Percentiles rank a stretch among this genome's conserved stretches.
Conservation (phyloP, 2,888 invertebrate species). For the Nomada hirtipes region DNA sequence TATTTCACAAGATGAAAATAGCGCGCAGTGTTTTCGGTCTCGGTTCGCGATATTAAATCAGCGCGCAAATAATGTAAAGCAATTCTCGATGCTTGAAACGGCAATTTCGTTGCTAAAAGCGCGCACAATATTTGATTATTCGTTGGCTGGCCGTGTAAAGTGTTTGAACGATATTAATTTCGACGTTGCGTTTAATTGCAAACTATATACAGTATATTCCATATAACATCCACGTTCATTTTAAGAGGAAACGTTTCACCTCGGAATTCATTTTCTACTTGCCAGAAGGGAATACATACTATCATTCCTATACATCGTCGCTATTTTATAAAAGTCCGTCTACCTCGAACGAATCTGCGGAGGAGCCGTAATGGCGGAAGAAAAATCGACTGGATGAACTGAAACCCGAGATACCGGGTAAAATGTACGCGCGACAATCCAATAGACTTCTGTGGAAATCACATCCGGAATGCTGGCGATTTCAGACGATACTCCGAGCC, state of each 20-base stretch:
- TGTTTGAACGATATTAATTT: constrained; percentile 44
- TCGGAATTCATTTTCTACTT: no score
- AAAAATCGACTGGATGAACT: neutral
- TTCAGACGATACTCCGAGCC: constrained; percentile 2
- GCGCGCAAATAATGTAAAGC: constrained; percentile 16
- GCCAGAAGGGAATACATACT: neutral
- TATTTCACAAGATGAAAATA: neutral
- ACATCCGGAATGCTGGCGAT: constrained; percentile 21
- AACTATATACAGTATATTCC: constrained; percentile 16
- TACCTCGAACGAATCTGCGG: neutral
- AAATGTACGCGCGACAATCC: neutral
- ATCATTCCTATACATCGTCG: neutral
- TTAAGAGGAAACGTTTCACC: neutral
- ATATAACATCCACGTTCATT: neutral
- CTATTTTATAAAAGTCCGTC: no score
- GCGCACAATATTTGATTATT: constrained; percentile 27
- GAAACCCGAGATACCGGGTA: neutral
- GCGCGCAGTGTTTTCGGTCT: neutral
- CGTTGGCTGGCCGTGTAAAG: constrained; percentile 13
- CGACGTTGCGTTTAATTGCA: constrained; percentile 21
- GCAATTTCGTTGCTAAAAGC: constrained; percentile 36
- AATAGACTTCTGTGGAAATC: constrained; percentile 10
- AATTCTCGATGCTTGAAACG: constrained; percentile 8
- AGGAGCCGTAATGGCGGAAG: neutral
- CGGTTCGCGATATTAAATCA: constrained; percentile 31